These are phyloP conservation scores for Penaeus monodon DNA, from an alignment of 2,888 invertebrate genomes.

Conservation along the genomic window DNA sequence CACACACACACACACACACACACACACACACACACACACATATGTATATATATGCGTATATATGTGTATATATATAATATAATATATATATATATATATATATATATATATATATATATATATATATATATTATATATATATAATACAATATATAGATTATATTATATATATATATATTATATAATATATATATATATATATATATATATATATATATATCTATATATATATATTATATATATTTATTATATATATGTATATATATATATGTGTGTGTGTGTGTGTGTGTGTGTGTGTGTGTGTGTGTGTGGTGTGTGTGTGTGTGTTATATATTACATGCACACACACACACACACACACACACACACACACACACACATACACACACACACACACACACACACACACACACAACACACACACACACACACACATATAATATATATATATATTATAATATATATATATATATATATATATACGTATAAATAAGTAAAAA, in stretches of 20 bases:
- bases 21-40: background rate
- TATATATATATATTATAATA: no score
- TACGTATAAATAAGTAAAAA: background rate
- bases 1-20: background rate
- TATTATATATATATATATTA: conserved; percentile 14
- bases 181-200: background rate
- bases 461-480: background rate
- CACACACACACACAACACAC: no score
- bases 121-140: background rate
- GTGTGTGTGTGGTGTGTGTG: no score
- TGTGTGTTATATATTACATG: no score
- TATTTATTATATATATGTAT: conserved; percentile 27
- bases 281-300: background rate
- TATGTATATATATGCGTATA: background rate
- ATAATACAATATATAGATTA: conserved; percentile 12
- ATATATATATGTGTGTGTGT: conserved; percentile 20
- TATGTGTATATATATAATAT: background rate
- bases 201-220: conserved; percentile 9
- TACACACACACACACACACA: no score
- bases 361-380: background rate
- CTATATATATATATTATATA: conserved; percentile 4
- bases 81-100: no score
- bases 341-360: background rate
- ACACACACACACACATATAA: conserved; percentile 10
- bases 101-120: no score